Percentiles rank a stretch among this genome's conserved stretches.
These are phyloP conservation scores for Sitta europaea DNA, from an alignment of 2,113 vertebrate genomes.

Conservation along the genomic window DNA sequence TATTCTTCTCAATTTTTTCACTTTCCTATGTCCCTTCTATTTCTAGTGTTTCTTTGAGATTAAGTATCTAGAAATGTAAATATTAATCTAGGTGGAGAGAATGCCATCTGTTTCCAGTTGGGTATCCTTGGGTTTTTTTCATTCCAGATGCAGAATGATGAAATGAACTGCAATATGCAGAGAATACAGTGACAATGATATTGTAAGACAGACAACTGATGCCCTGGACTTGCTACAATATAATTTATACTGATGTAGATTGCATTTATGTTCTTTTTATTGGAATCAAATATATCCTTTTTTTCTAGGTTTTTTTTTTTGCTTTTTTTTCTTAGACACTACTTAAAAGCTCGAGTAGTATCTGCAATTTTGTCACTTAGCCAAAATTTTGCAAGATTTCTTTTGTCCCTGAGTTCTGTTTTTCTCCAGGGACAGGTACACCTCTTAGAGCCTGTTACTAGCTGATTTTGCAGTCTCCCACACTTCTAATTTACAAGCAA, in stretches of 20 bases:
- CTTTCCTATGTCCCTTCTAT: neutral
- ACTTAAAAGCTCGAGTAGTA: neutral
- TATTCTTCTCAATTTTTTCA: neutral
- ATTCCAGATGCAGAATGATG: constrained; percentile 19
- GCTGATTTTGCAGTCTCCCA: neutral
- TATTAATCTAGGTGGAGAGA: constrained; percentile 30
- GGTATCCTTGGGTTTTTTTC: neutral
- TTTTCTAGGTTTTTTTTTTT: too few species aligned
- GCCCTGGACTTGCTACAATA: neutral
- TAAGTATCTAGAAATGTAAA: constrained; percentile 2
- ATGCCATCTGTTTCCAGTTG: neutral
- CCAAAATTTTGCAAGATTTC: neutral
- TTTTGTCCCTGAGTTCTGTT: neutral
- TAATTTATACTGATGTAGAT: neutral
- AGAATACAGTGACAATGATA: neutral
- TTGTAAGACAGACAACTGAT: neutral
- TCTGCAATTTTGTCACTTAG: neutral
- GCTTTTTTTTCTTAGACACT: neutral
- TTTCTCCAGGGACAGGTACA: neutral
- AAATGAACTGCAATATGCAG: neutral
- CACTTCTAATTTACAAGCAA: neutral
- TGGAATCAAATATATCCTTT: neutral
- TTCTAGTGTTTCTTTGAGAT: neutral
- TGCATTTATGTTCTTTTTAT: neutral
- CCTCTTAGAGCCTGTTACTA: neutral